Base-by-base conservation (phyloP, 1,140 invertebrate genomes). In the Hylaeus anthracinus region DNA sequence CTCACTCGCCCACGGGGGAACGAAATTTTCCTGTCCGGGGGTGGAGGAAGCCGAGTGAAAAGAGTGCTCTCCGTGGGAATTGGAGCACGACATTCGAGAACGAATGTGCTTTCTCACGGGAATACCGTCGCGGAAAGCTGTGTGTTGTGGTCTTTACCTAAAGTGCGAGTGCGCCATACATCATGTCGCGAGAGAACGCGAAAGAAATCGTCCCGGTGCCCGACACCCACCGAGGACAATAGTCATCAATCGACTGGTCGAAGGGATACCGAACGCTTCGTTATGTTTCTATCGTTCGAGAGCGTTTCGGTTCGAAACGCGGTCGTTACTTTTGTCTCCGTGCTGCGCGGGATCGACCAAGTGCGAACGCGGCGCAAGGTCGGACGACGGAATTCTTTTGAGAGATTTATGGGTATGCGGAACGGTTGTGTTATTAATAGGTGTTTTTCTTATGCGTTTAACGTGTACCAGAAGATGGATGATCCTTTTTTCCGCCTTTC, bases 71-170 rank as follows among this genome's bases (percentile, higher is more conserved):
- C 72, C 61, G 61, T 58, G 77, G 43, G 77, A 79, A 79, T 56
- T 79, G 70, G 77, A 48, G 71, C 70, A 58, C 39, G 53, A 65
- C 51, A 56, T 65, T 56, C 70, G 70, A 39, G 77, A 56, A 79
- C 77, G 70, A 79, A 55, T 79, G 77, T 41, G 70, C 58, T 79
- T 79, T 79, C 77, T 79, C 77, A 79, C 77, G 77, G 70, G 70
- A 79, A 65, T 71, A 48, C 66, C n/a, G 26, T 10, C 56, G 65
- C 15, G 53, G 26, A 70, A 43, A 12, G 41, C 61, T 10, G 70
- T 63, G 51, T 67, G 51, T 58, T 66, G 77, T 55, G 70, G 77
- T 79, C 70, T 73, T 79, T 79, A 56, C 77, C 41, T 55, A 79
- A 73, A 79, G 70, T 73, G 77, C 61, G 61, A 39, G 2, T 48